phyloP scores from a whole-genome alignment of 2,888 invertebrate species.

The Petrophora chlorosata region DNA sequence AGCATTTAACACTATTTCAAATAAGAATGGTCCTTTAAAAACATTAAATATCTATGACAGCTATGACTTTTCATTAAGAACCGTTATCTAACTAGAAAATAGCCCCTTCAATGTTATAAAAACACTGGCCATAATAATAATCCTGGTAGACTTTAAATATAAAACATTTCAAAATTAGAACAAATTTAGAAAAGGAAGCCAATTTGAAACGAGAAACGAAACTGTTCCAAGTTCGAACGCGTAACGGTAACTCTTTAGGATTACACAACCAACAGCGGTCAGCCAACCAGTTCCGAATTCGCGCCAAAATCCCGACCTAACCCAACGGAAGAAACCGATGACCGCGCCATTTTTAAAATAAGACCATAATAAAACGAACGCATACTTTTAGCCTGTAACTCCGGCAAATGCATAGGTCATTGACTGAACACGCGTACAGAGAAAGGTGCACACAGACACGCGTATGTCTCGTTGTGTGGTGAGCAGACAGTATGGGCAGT shows the following conservation, averaged over 20 bases:
- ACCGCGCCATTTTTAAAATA: conserved; percentile 81
- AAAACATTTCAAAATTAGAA: not conserved
- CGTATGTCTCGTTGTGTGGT: conserved; percentile 34
- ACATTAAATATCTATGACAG: too few species aligned
- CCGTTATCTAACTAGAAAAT: too few species aligned
- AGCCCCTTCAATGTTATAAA: too few species aligned
- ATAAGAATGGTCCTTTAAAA: too few species aligned
- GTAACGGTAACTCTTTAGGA: conserved; percentile 46
- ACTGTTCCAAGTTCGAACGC: conserved; percentile 46
- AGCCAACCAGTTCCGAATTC: conserved; percentile 48
- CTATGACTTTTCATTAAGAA: too few species aligned
- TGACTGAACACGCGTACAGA: conserved; percentile 66
- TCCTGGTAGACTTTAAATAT: not conserved
- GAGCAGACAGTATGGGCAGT: conserved; percentile 25
- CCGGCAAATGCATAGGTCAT: conserved; percentile 81
- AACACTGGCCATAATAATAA: too few species aligned
- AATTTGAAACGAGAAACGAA: conserved; percentile 4
- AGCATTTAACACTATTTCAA: too few species aligned
- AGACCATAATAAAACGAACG: conserved; percentile 82
- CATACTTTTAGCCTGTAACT: conserved; percentile 83
- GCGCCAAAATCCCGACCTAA: conserved; percentile 67
- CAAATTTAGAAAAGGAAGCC: not conserved
- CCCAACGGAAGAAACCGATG: conserved; percentile 74
- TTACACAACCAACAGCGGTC: conserved; percentile 51
- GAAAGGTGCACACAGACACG: conserved; percentile 49